Percentiles rank a stretch among this genome's conserved stretches.
phyloP scores from a whole-genome alignment of 2,888 invertebrate genomes.

The Thysanoteuthis rhombus region DNA sequence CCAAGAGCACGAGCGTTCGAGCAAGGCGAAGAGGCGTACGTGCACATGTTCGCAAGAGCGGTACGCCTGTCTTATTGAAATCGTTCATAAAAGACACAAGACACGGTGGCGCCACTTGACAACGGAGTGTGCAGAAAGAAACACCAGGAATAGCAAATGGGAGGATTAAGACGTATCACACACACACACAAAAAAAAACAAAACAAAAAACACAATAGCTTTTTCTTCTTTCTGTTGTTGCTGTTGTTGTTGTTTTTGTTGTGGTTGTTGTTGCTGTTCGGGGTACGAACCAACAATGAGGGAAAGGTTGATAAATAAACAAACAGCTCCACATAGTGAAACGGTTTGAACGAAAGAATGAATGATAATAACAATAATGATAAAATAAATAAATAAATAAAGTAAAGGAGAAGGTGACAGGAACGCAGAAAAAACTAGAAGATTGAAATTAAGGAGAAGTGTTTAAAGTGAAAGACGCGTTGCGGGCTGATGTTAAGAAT shows the following conservation, averaged over 20 bases:
- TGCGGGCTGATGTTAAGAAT: no score
- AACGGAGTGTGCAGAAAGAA: neutral
- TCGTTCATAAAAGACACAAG: neutral
- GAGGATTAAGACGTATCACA: neutral
- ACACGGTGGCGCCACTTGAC: neutral
- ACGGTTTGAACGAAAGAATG: no score
- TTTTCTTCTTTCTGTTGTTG: neutral
- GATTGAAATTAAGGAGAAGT: no score
- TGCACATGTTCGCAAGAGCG: neutral
- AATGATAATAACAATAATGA: no score
- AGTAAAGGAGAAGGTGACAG: no score
- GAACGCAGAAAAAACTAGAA: no score
- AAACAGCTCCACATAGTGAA: no score
- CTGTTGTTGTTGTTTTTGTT: neutral
- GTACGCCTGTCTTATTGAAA: neutral
- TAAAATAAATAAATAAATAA: no score
- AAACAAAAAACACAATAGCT: neutral
- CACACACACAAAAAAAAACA: no score
- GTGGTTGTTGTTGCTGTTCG: neutral
- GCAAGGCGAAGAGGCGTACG: neutral
- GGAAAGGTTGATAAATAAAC: no score
- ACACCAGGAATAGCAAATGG: neutral
- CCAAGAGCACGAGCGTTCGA: neutral
- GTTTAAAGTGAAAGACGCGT: no score
- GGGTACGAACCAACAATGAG: neutral